Evolutionary conservation across 1,140 invertebrate species (phyloP), one percentile per base, ranked within the genome.

Genomic region (Gonioctena quinquepunctata): DNA sequence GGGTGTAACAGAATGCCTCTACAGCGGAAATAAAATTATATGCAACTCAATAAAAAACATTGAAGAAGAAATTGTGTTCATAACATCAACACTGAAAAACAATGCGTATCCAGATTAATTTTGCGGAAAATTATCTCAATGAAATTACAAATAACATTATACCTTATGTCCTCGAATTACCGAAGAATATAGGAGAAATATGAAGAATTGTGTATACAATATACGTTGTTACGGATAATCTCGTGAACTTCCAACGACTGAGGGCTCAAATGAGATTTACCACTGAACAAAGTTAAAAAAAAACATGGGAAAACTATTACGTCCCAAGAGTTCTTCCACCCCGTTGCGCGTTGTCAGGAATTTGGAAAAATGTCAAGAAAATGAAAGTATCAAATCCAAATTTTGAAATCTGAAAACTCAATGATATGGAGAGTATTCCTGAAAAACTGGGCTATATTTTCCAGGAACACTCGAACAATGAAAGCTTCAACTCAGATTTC

Each of bases 401-500:
- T 54, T 11, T 19, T 26, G 60, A 62, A 28, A 62, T 62, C 26
- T 42, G 60, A 28, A 26, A 21, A 62, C 26, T 28, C 18, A 62
- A 21, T 62, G 22, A 63, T 33, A 49, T 11, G 25, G 16, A 63
- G 18, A 23, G 25, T 19, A 63, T 63, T 48, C 8, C 61, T 11
- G 61, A 63, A 63, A 49, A 8, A 21, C 21, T 63, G 5, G 42
- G 27, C 6, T n/a, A 63, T 11, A 48, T 48, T 21, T 63, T 26
- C 48, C 3, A 63, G 21, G 18, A 26, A 21, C 28, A 66, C 26
- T 66, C 64, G 18, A 27, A 49, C 21, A 27, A 66, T 66, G 21
- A 8, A 22, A 66, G 49, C 49, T 54, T 23, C 49, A 54, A 5
- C 11, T 19, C 7, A 64, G 26, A 33, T 52, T 64, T 64, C 21